phyloP scores from a whole-genome alignment of 1,140 invertebrate species.

The Lerema accius region DNA sequence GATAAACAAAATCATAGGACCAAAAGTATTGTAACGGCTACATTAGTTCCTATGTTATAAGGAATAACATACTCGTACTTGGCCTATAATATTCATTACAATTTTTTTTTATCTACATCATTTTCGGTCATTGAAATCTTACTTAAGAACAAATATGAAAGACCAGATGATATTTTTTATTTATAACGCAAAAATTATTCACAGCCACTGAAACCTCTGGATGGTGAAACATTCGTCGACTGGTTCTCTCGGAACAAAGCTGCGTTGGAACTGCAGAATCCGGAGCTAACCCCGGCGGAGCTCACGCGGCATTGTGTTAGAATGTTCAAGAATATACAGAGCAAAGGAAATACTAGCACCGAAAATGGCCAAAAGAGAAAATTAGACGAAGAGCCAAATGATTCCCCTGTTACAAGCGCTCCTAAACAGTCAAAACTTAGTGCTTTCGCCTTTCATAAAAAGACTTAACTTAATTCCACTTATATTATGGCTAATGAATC shows the following conservation, averaged over 20 bases:
- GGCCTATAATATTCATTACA: too few species aligned
- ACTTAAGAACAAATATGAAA: too few species aligned
- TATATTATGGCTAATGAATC: too few species aligned
- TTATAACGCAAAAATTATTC: constrained; percentile 41
- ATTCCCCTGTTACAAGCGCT: constrained; percentile 49
- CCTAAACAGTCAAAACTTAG: constrained; percentile 80
- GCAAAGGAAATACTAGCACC: constrained; percentile 25
- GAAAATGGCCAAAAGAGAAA: constrained; percentile 67
- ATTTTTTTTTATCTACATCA: too few species aligned
- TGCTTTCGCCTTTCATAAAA: constrained; percentile 78
- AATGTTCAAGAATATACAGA: constrained; percentile 80
- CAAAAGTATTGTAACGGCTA: too few species aligned
- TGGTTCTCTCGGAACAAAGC: constrained; percentile 84
- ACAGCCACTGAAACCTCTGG: constrained; percentile 57
- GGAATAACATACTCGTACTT: too few species aligned
- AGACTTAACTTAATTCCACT: constrained; percentile 45
- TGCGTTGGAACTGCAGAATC: constrained; percentile 81
- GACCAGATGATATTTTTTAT: too few species aligned
- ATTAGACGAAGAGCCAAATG: constrained; percentile 54
- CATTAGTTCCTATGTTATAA: too few species aligned
- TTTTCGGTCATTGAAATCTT: too few species aligned
- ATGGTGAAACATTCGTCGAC: constrained; percentile 80
- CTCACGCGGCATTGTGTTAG: constrained; percentile 82
- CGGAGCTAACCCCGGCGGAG: constrained; percentile 80
- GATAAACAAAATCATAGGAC: too few species aligned